Conservation (phyloP, 2,888 invertebrate genomes). For the Ophion slaviceki region DNA sequence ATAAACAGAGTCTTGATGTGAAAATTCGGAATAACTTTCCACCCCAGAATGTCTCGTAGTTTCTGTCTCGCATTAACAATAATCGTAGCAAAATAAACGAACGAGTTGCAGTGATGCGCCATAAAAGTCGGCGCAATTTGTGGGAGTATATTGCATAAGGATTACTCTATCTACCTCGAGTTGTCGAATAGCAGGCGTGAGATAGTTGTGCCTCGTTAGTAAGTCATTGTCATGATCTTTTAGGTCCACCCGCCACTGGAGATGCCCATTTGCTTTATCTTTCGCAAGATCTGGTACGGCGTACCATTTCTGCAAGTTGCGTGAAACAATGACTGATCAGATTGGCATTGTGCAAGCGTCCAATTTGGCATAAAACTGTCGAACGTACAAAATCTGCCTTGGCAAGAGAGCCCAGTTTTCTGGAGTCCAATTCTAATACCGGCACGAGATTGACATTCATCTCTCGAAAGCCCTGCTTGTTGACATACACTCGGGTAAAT, state of each 20-base stretch:
- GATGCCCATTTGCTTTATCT: conserved; percentile 52
- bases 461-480: conserved; percentile 71
- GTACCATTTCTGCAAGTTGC: conserved; percentile 82
- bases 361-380: background rate
- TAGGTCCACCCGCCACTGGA: conserved; percentile 86
- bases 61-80: conserved; percentile 80
- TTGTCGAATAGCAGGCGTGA: conserved; percentile 73
- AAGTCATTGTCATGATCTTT: conserved; percentile 85
- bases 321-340: background rate
- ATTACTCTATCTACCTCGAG: conserved; percentile 71
- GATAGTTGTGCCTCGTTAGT: conserved; percentile 79
- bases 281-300: conserved; percentile 84
- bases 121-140: too few species aligned
- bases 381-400: conserved; percentile 21
- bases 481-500: conserved; percentile 84
- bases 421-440: conserved; percentile 83
- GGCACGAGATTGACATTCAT: conserved; percentile 86
- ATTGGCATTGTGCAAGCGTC: background rate
- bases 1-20: conserved; percentile 85
- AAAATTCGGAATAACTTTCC: conserved; percentile 85
- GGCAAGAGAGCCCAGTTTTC: conserved; percentile 81
- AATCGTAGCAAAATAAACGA: too few species aligned
- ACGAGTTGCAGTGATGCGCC: too few species aligned
- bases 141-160: too few species aligned
- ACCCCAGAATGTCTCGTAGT: conserved; percentile 83